phyloP scores from a whole-genome alignment of 2,113 vertebrate genomes.

The Silurus meridionalis region DNA sequence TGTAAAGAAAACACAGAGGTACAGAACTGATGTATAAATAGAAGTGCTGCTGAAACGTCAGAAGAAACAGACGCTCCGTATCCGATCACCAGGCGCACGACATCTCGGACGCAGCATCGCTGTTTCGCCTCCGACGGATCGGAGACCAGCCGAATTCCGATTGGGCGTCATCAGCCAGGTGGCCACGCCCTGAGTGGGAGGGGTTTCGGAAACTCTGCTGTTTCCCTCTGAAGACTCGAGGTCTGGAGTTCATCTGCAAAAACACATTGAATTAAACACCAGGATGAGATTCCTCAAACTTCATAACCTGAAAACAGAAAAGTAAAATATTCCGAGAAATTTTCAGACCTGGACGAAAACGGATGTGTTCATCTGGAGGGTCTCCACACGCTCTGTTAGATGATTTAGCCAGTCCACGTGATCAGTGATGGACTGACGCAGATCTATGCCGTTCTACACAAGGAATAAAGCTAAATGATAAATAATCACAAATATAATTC shows the following conservation, averaged over 20 bases:
- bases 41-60: not conserved
- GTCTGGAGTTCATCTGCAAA: conserved; percentile 74
- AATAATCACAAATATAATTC: not conserved
- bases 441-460: conserved; percentile 61
- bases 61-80: not conserved
- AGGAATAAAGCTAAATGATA: not conserved
- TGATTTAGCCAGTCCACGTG: conserved; percentile 73
- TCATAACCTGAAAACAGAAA: not conserved
- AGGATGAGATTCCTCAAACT: not conserved
- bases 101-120: conserved; percentile 78
- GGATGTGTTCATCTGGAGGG: conserved; percentile 73
- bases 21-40: not conserved
- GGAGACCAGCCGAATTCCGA: conserved; percentile 76
- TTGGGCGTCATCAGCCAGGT: conserved; percentile 63
- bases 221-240: conserved; percentile 68
- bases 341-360: conserved; percentile 74
- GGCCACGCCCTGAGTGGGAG: conserved; percentile 52
- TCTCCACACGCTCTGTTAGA: conserved; percentile 72
- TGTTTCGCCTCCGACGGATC: conserved; percentile 69
- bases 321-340: not conserved
- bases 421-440: conserved; percentile 67
- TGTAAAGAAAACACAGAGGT: not conserved
- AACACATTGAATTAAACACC: not conserved
- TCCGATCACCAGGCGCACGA: conserved; percentile 74
- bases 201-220: conserved; percentile 59